These are phyloP conservation scores for Dioctria linearis DNA, from an alignment of 2,888 invertebrate species.

Conservation along the genomic window DNA sequence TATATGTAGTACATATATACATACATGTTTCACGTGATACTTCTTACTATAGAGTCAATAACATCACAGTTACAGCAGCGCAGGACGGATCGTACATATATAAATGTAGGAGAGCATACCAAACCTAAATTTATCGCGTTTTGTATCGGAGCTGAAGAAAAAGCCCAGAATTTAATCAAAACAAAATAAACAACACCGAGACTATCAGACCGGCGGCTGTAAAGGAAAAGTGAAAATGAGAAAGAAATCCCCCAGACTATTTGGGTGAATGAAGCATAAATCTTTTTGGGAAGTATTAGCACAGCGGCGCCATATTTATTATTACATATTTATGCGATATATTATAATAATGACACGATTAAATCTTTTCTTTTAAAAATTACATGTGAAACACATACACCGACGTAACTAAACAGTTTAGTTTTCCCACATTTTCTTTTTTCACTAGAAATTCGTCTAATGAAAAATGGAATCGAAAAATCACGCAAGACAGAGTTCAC, in stretches of 20 bases:
- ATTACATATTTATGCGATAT: neutral
- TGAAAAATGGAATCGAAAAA: slow-evolving; percentile 13
- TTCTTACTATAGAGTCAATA: slow-evolving; percentile 12
- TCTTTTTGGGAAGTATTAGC: slow-evolving; percentile 13
- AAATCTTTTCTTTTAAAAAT: neutral
- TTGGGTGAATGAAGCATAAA: slow-evolving; percentile 37
- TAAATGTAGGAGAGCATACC: neutral
- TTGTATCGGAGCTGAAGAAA: slow-evolving; percentile 42
- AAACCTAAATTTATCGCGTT: slow-evolving; percentile 47
- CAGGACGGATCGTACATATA: too few species aligned
- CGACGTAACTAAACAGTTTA: neutral
- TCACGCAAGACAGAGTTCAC: slow-evolving; percentile 6
- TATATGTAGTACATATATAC: too few species aligned
- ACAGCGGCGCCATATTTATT: slow-evolving; percentile 45
- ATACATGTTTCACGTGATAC: too few species aligned
- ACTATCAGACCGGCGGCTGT: slow-evolving; percentile 12
- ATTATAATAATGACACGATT: slow-evolving; percentile 15
- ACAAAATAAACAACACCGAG: slow-evolving; percentile 39
- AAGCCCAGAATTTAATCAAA: slow-evolving; percentile 50
- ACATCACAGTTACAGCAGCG: slow-evolving; percentile 4
- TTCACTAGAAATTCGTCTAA: neutral
- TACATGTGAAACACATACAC: neutral
- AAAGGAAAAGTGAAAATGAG: slow-evolving; percentile 31
- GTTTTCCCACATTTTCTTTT: neutral
- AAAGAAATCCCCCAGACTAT: slow-evolving; percentile 28